Percentiles rank a stretch among this genome's conserved stretches.
Evolutionary conservation across 2,888 invertebrate species (phyloP).

Genomic region (Galerucella calmariensis): DNA sequence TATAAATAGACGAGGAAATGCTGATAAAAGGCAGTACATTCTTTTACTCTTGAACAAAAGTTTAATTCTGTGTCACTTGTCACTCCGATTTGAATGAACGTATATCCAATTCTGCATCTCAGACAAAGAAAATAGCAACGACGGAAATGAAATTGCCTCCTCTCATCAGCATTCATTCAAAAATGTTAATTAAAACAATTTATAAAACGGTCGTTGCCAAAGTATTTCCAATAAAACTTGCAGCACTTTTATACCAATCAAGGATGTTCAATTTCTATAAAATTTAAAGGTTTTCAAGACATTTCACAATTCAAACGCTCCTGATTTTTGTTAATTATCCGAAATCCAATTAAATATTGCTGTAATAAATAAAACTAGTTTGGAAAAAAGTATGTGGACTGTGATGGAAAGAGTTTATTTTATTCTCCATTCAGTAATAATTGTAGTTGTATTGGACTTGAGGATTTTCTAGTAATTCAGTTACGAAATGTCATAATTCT

Average conservation of each 20-base stretch:
- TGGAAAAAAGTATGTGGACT: not conserved
- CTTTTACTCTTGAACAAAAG: not conserved
- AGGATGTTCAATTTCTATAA: not conserved
- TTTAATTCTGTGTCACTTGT: constrained; percentile 2
- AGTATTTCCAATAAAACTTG: not conserved
- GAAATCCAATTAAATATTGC: not conserved
- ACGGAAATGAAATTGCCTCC: constrained; percentile 13
- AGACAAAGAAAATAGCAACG: constrained; percentile 13
- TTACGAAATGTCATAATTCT: too few relatives aligned
- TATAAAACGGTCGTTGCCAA: not conserved
- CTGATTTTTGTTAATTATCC: not conserved
- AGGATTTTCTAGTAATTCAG: too few relatives aligned
- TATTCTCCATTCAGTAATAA: too few relatives aligned
- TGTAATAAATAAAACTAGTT: not conserved
- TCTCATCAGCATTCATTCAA: constrained; percentile 3
- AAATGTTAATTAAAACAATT: constrained; percentile 19
- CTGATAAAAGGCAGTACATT: not conserved
- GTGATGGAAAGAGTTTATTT: not conserved
- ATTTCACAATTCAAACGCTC: not conserved
- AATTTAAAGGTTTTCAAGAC: not conserved
- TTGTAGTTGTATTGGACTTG: too few relatives aligned
- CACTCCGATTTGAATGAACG: constrained; percentile 10
- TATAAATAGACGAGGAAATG: not conserved
- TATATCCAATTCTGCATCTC: constrained; percentile 16
- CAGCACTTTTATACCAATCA: not conserved